phyloP scores from a whole-genome alignment of 2,797 vertebrate species.

The Spea hammondii region DNA sequence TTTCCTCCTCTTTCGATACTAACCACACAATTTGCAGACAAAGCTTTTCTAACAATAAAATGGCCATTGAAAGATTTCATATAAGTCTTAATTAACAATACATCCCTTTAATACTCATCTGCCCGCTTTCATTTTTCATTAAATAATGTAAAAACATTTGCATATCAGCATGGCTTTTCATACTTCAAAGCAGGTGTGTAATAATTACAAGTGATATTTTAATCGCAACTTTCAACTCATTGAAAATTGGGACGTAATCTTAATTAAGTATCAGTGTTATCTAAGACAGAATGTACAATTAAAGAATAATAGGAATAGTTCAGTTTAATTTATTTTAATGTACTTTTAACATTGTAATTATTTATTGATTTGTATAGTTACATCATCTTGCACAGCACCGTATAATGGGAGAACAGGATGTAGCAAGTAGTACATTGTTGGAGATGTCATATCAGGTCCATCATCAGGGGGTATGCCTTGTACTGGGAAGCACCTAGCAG shows the following conservation, averaged over 20 bases:
- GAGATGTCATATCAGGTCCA: no score
- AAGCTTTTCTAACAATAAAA: neutral
- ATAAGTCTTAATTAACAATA: neutral
- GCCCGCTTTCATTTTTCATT: neutral
- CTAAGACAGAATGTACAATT: no score
- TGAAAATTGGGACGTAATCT: neutral
- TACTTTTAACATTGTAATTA: no score
- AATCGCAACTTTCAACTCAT: neutral
- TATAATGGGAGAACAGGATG: no score
- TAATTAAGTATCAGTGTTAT: neutral
- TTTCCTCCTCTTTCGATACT: neutral
- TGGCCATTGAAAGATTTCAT: neutral
- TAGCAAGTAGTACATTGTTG: no score
- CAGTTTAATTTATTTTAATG: no score
- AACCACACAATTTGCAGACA: neutral
- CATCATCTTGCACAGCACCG: no score
- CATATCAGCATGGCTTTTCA: neutral
- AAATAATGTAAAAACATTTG: neutral
- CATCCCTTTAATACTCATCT: neutral
- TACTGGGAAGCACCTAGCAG: no score
- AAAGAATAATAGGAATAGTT: no score
- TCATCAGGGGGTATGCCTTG: no score
- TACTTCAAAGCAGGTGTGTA: neutral
- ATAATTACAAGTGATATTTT: constrained; percentile 6
- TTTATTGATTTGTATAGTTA: no score